These are phyloP conservation scores for Oryzias sinensis DNA, from an alignment of 2,797 vertebrate species.

Conservation along the genomic window DNA sequence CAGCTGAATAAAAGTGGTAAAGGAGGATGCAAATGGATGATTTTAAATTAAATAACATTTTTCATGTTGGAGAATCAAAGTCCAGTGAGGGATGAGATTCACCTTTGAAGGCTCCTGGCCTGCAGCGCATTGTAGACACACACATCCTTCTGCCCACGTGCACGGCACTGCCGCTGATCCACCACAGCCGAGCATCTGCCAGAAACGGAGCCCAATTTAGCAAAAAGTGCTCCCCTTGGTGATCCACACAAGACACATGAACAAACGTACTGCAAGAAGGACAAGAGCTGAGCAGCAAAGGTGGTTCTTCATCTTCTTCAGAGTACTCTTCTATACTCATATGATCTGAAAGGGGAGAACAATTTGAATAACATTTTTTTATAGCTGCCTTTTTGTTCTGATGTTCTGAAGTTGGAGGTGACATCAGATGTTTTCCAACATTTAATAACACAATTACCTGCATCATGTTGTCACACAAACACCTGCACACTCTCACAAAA, in stretches of 20 bases:
- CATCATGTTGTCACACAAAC: neutral
- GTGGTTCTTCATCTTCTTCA: slow-evolving; percentile 84
- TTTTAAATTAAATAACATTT: too few species aligned
- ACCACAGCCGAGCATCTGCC: slow-evolving; percentile 65
- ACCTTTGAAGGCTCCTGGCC: slow-evolving; percentile 87
- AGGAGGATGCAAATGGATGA: too few species aligned
- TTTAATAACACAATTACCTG: neutral
- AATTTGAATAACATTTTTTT: neutral
- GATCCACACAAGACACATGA: neutral
- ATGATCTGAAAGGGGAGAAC: slow-evolving; percentile 65
- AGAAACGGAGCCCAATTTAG: neutral
- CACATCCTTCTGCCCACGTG: slow-evolving; percentile 62
- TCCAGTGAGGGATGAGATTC: slow-evolving; percentile 11
- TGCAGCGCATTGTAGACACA: slow-evolving; percentile 79
- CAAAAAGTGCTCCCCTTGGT: too few species aligned
- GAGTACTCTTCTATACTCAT: slow-evolving; percentile 80
- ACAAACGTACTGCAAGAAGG: slow-evolving; percentile 70
- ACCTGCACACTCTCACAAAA: slow-evolving; percentile 7
- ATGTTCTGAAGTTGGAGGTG: neutral
- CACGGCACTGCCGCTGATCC: slow-evolving; percentile 75
- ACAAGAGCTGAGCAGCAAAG: slow-evolving; percentile 78
- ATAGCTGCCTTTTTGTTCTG: neutral
- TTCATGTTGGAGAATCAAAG: too few species aligned
- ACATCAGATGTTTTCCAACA: neutral
- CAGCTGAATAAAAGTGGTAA: too few species aligned